Conservation (phyloP, 2,888 invertebrate genomes). For the Spisula subtruncata region DNA sequence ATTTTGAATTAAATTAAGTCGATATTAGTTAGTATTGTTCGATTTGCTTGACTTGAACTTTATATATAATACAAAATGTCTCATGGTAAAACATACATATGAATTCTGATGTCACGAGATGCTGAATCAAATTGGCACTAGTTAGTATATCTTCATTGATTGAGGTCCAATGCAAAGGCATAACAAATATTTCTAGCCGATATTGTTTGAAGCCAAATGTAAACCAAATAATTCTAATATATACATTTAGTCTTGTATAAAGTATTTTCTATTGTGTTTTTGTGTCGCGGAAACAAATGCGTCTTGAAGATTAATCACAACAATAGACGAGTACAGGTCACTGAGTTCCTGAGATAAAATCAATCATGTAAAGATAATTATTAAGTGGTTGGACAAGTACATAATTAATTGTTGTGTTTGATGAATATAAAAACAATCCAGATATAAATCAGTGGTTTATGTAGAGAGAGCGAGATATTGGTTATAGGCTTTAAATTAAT, state of each 20-base stretch:
- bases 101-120: not conserved
- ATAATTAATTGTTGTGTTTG: conserved; percentile 1
- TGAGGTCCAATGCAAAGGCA: no score
- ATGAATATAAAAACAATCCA: not conserved
- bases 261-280: not conserved
- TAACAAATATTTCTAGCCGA: no score
- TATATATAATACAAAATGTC: no score
- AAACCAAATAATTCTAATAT: not conserved
- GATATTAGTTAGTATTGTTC: no score
- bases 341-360: not conserved
- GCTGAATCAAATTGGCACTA: not conserved
- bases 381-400: conserved; percentile 9
- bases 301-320: not conserved
- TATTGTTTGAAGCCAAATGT: not conserved
- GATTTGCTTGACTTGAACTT: no score
- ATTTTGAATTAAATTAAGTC: no score
- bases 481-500: not conserved
- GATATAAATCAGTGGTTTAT: not conserved
- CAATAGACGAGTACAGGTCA: not conserved
- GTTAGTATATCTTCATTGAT: no score
- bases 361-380: not conserved
- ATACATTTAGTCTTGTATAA: not conserved
- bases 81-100: no score
- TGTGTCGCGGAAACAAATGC: not conserved
- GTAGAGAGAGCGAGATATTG: not conserved